These are phyloP conservation scores for Eupithecia dodoneata DNA, from an alignment of 2,888 invertebrate genomes.

Conservation along the genomic window DNA sequence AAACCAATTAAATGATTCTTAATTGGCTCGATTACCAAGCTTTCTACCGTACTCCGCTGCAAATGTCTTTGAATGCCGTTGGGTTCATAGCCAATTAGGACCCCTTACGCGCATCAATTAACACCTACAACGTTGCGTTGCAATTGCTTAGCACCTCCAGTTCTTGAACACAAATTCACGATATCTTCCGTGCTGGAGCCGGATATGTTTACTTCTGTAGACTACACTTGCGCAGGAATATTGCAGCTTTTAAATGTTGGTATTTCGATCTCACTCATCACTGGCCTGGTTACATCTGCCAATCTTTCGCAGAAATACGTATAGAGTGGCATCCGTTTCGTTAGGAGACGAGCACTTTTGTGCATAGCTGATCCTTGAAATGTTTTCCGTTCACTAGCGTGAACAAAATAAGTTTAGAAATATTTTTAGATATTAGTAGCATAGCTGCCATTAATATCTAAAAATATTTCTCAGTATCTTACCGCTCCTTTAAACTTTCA, in stretches of 20 bases:
- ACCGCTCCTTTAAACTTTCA: neutral
- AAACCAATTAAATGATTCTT: conserved; percentile 28
- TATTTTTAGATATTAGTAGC: no score
- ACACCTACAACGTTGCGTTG: conserved; percentile 42
- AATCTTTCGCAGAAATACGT: neutral
- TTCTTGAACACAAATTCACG: conserved; percentile 12
- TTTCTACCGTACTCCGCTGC: conserved; percentile 16
- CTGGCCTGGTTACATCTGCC: neutral
- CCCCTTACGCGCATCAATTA: conserved; percentile 57
- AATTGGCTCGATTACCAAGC: conserved; percentile 26
- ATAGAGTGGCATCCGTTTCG: neutral
- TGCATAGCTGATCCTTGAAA: neutral
- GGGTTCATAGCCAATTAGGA: conserved; percentile 55
- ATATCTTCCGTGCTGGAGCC: conserved; percentile 31
- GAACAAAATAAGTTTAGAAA: no score
- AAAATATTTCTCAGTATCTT: neutral
- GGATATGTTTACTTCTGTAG: conserved; percentile 23
- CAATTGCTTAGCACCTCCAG: conserved; percentile 37
- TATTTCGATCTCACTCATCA: neutral
- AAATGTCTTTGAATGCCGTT: conserved; percentile 34
- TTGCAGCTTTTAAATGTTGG: neutral
- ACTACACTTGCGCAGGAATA: neutral
- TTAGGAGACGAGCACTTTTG: neutral
- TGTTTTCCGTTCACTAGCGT: neutral
- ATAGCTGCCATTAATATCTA: neutral